Evolutionary conservation across 1,140 invertebrate genomes (phyloP).

Genomic region (Heliconius himera): DNA sequence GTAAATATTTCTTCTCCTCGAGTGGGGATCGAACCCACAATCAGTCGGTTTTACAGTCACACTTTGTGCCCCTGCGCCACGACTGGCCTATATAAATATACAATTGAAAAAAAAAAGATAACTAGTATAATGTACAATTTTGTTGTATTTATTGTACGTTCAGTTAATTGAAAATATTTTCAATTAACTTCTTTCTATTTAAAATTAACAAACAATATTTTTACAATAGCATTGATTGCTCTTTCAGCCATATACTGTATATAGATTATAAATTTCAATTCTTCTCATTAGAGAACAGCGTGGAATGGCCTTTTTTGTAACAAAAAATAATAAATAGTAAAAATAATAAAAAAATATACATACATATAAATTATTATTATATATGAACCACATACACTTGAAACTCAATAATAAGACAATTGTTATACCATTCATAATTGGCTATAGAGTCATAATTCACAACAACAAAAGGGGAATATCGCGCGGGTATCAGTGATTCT

Average conservation of each 20-base stretch:
- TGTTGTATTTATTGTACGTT: not conserved
- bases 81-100: too few species aligned
- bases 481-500: slow-evolving; percentile 65
- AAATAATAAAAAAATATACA: not conserved
- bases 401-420: slow-evolving; percentile 31
- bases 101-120: too few species aligned
- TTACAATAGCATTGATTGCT: not conserved
- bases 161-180: not conserved
- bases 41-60: too few species aligned
- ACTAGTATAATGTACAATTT: not conserved
- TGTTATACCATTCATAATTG: slow-evolving; percentile 57
- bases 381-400: slow-evolving; percentile 1
- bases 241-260: not conserved
- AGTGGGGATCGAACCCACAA: too few species aligned
- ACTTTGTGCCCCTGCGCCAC: too few species aligned
- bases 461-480: slow-evolving; percentile 67
- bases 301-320: not conserved
- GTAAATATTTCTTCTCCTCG: too few species aligned
- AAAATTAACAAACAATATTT: not conserved
- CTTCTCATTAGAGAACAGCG: not conserved
- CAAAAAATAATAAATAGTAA: not conserved
- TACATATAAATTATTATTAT: not conserved
- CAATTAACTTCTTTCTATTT: not conserved
- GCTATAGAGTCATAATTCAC: slow-evolving; percentile 65
- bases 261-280: not conserved